Evolutionary conservation across 1,140 invertebrate genomes (phyloP).

Genomic region (Anoplolepis gracilipes): DNA sequence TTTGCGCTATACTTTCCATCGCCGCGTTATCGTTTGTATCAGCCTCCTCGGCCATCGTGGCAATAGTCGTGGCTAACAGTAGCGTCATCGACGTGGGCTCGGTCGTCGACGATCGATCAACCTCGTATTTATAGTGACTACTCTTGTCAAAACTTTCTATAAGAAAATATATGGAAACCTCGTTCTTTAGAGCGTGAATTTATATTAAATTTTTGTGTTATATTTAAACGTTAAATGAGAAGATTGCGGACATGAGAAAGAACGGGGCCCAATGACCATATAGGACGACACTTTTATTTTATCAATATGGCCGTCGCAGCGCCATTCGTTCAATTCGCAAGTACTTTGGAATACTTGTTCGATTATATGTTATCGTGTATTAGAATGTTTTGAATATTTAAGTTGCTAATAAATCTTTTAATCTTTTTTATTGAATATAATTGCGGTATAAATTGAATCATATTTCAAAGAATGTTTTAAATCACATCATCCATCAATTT

Average conservation of each 20-base stretch:
- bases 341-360: background rate
- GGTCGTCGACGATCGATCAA: background rate
- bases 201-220: background rate
- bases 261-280: background rate
- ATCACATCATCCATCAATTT: background rate
- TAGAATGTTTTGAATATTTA: background rate
- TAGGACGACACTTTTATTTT: slow-evolving; percentile 67
- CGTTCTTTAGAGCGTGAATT: background rate
- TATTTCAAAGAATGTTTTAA: background rate
- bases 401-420: background rate
- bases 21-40: slow-evolving; percentile 79
- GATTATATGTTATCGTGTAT: background rate
- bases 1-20: slow-evolving; percentile 81
- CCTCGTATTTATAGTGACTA: too few species aligned
- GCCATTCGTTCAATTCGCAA: slow-evolving; percentile 61
- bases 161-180: too few species aligned
- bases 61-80: slow-evolving; percentile 80
- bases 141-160: background rate
- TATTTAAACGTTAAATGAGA: too few species aligned
- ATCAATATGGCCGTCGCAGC: slow-evolving; percentile 65
- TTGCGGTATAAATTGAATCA: background rate
- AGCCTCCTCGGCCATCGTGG: slow-evolving; percentile 85
- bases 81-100: slow-evolving; percentile 26
- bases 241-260: background rate
- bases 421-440: background rate